Evolutionary conservation across 1,140 invertebrate species (phyloP).

Genomic region (Cotesia typhae): DNA sequence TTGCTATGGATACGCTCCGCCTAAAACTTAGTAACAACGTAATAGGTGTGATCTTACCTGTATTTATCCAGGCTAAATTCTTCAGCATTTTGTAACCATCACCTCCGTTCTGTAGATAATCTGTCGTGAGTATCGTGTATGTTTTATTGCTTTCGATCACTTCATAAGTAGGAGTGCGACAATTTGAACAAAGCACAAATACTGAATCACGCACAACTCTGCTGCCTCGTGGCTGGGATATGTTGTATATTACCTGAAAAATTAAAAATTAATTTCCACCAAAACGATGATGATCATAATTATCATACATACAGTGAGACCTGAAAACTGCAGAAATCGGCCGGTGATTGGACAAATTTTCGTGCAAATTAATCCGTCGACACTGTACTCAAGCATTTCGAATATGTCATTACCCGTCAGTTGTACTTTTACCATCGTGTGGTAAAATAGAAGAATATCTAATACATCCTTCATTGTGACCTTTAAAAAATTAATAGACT

Average conservation of each 20-base stretch:
- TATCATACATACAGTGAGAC: no score
- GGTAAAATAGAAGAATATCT: no score
- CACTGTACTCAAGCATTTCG: neutral
- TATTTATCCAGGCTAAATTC: constrained; percentile 25
- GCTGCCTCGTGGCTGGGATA: constrained; percentile 61
- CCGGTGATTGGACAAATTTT: no score
- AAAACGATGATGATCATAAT: neutral
- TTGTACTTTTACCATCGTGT: no score
- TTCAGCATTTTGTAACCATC: constrained; percentile 66
- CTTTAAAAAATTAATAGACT: no score
- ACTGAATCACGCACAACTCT: constrained; percentile 63
- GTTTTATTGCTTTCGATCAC: constrained; percentile 49
- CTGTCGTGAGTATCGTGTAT: constrained; percentile 66
- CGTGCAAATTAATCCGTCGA: neutral
- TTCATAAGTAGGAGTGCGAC: constrained; percentile 64
- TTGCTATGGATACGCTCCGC: no score
- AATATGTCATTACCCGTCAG: no score
- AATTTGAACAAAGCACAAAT: constrained; percentile 66
- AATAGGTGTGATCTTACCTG: constrained; percentile 35
- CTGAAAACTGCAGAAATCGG: no score
- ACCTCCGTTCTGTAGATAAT: constrained; percentile 68
- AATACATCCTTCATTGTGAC: no score
- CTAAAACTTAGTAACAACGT: no score
- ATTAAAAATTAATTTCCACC: neutral
- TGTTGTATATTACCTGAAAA: constrained; percentile 66